Base-by-base conservation (phyloP, 2,113 vertebrate species). In the Rallus limicola region DNA sequence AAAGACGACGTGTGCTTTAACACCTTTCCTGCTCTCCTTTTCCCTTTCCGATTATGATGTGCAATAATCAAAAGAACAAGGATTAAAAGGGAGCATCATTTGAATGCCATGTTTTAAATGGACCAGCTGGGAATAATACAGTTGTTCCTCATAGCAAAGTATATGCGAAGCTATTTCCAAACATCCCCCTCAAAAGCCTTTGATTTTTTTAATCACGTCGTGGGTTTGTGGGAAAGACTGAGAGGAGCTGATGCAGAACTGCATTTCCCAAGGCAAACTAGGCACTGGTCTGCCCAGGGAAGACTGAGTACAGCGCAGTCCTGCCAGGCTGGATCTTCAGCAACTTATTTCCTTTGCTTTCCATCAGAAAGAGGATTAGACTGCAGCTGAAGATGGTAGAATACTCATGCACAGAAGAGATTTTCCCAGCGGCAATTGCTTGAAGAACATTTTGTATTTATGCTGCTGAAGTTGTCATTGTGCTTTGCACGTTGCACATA, bases 71-170 rank as follows among this genome's bases (percentile, higher is more conserved):
- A 88, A 96, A 74, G 42, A 96, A 55, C 21, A 70, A 86, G 48
- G 58, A 96, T 93, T 88, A 90, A 92, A 92, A 86, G 16, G 33
- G 28, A 93, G 80, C 23, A 29, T 67, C 91, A 96, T 88, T 90
- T 79, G 89, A 87, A 92, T 63, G 31, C 33, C 28, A 11, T 70
- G 56, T 77, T 90, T 95, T 59, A 94, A 92, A 89, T 13, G 6
- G 34, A 59, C 40, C 50, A 69, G 9, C 48, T 64, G 60, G 74
- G 65, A 92, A 87, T 65, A 67, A 78, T 46, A 20, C 34, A 76
- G 55, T 85, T 84, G 28, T 72, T 95, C 63, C 78, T 88, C 42
- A 70, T 9, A 80, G 33, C 64, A 86, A 79, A 91, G 31, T 36
- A 50, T 13, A 67, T 16, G 72, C 2, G 3, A 94, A 76, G 31